Base-by-base conservation (phyloP, 2,888 invertebrate species). In the Andrena chrysosceles region DNA sequence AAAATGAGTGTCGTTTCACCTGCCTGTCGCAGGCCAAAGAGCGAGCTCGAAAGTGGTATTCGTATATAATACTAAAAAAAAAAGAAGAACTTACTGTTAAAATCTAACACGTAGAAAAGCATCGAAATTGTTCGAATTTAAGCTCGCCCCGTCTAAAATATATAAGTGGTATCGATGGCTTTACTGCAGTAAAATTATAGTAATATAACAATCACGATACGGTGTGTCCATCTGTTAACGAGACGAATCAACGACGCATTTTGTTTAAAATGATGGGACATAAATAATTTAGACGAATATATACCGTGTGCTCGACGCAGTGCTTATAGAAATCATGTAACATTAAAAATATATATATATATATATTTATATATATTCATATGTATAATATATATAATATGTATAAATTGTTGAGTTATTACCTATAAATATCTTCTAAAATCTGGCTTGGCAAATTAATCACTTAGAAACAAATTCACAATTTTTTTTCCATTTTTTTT, bases 191-290 rank as follows among this genome's bases (percentile, higher is more conserved):
- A 94, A 93, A 94, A 93, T 93, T 93, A 93, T 92, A 93, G 89
- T 93, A 93, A 93, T 93, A 94, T 93, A 94, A 94, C 94, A 94
- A 94, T 94, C 94, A 94, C 94, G 23, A 94, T 94, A 93, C 92
- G 90, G 93, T 93, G 94, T 56, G 23, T 56, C 93, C 91, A 93
- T 93, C 91, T 92, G 91, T 93, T 92, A 92, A 93, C 93, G 92
- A 93, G 93, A 93, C 91, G 91, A 56, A 23, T 56, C 92, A 93
- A 94, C 93, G 42, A 93, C 93, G 91, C 92, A 91, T 89, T 56
- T 56, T 56, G 90, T 91, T 91, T 76, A 69, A 92, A 93, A 92
- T 92, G 92, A 93, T 92, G 92, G 91, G 93, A 93, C 91, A 93
- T 93, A 93, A 94, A 94, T 94, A 94, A 93, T 93, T 94, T 92